Evolutionary conservation across 1,140 invertebrate species (phyloP).

Genomic region (Adoxophyes honmai): DNA sequence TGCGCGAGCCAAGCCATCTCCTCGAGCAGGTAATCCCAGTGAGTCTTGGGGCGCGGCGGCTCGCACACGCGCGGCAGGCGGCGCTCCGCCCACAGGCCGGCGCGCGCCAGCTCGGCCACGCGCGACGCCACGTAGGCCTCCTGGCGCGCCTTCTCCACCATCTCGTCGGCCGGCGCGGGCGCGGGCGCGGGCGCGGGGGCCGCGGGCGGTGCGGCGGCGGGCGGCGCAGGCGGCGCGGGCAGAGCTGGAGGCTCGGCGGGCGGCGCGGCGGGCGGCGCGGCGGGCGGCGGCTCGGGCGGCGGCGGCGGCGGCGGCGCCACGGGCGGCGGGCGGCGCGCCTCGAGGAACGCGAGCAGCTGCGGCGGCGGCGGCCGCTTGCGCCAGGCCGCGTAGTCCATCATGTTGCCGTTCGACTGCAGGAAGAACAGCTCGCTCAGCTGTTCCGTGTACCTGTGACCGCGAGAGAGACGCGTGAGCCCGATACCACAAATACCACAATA

Average conservation of each 20-base stretch:
- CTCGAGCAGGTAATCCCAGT: slow-evolving; percentile 99
- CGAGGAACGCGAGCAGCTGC: slow-evolving; percentile 85
- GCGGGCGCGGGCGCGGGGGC: slow-evolving; percentile 41
- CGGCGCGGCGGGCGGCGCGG: slow-evolving; percentile 79
- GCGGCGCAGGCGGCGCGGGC: slow-evolving; percentile 76
- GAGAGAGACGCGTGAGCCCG: no score
- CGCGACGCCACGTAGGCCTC: slow-evolving; percentile 96
- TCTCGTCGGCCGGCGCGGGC: slow-evolving; percentile 37
- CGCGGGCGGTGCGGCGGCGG: slow-evolving; percentile 76
- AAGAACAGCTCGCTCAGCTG: slow-evolving; percentile 91
- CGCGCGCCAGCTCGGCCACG: slow-evolving; percentile 90
- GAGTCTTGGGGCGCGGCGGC: slow-evolving; percentile 92
- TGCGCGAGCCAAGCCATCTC: slow-evolving; percentile 99
- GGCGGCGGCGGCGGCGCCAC: slow-evolving; percentile 47
- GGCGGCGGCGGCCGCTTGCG: slow-evolving; percentile 85
- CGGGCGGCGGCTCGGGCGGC: slow-evolving; percentile 64
- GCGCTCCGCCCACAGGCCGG: slow-evolving; percentile 95
- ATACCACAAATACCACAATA: no score
- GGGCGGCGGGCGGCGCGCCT: slow-evolving; percentile 82
- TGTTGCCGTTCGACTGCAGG: slow-evolving; percentile 89
- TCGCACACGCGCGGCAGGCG: slow-evolving; percentile 95
- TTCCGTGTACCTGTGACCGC: slow-evolving; percentile 82
- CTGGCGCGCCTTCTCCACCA: slow-evolving; percentile 82
- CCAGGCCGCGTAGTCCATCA: slow-evolving; percentile 91
- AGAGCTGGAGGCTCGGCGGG: slow-evolving; percentile 79